Percentiles rank a stretch among this genome's conserved stretches.
phyloP scores from a whole-genome alignment of 2,797 vertebrate genomes.

The Cossypha polioptera region DNA sequence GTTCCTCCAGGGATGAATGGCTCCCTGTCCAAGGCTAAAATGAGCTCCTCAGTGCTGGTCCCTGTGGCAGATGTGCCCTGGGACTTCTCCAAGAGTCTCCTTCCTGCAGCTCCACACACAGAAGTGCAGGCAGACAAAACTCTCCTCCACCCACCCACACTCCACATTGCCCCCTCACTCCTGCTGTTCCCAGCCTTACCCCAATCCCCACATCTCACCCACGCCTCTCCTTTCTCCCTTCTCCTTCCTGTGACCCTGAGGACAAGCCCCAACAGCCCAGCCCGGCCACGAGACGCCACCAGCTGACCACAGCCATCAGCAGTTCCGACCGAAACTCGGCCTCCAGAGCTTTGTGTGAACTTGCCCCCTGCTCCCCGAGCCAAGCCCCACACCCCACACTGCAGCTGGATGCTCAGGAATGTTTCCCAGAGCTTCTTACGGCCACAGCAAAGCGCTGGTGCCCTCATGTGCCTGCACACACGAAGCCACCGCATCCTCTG shows the following conservation, averaged over 20 bases:
- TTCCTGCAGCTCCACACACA: background rate
- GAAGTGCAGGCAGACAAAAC: background rate
- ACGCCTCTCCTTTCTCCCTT: background rate
- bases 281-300: background rate
- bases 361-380: slow-evolving; percentile 6
- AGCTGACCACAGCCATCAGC: slow-evolving; percentile 41
- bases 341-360: slow-evolving; percentile 43
- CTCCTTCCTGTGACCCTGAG: slow-evolving; percentile 12
- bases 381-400: slow-evolving; percentile 29
- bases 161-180: background rate
- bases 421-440: background rate
- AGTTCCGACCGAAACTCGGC: slow-evolving; percentile 6
- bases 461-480: background rate
- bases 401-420: slow-evolving; percentile 6
- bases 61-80: background rate
- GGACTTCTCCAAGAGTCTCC: background rate
- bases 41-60: background rate
- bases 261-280: slow-evolving; percentile 31
- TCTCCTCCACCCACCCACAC: background rate
- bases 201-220: background rate
- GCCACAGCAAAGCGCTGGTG: slow-evolving; percentile 49
- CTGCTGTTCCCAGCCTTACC: background rate
- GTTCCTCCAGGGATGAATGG: background rate
- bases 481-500: background rate
- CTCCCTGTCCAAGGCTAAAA: background rate